Base-by-base conservation (phyloP, 2,797 vertebrate genomes). In the Varecia variegata region DNA sequence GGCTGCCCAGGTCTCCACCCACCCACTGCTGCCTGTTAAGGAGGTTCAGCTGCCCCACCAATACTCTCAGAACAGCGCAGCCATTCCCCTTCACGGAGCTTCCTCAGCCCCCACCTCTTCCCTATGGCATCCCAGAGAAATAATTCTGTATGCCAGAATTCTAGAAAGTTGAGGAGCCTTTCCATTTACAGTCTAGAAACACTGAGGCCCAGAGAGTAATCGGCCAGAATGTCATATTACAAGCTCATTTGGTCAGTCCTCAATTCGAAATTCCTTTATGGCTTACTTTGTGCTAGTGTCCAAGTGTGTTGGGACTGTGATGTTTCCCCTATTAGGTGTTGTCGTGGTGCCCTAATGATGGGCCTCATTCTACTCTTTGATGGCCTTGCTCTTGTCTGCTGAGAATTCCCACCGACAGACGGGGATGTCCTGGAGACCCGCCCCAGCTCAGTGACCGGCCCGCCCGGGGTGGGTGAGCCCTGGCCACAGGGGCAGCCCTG, bases 91-190 rank as follows among this genome's bases (percentile, higher is more conserved):
- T 43, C 6, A 5, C 7, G 30, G 47, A 27, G 15, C 15, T 14
- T 81, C 32, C 52, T 68, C 38, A 25, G 21, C 14, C 12, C 71
- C 70, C 20, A 23, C 12, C 70, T 54, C 67, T 35, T 52, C 32
- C n/a, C 65, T 80, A 23, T 9, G 9, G 20, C 40, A 25, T 50
- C 68, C 38, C 40, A 54, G n/a, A 88, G 15, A 87, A 76, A 76
- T 30, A 68, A 92, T 38, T 65, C 62, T 23, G 9, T 30, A 47
- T 8, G 43, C 14, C 35, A 83, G 62, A 88, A 90, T 65, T 90
- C 79, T 80, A 94, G 82, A 90, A 93, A 65, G 17, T 67, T 82
- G 85, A 73, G 40, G 23, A 23, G 81, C 21, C 56, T 88, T 88
- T 40, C 56, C 73, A 88, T 73, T 81, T 47, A 21, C 14, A 35